Percentiles rank a stretch among this genome's conserved stretches.
These are phyloP conservation scores for Yponomeuta sedellus DNA, from an alignment of 2,888 invertebrate species.

Conservation along the genomic window DNA sequence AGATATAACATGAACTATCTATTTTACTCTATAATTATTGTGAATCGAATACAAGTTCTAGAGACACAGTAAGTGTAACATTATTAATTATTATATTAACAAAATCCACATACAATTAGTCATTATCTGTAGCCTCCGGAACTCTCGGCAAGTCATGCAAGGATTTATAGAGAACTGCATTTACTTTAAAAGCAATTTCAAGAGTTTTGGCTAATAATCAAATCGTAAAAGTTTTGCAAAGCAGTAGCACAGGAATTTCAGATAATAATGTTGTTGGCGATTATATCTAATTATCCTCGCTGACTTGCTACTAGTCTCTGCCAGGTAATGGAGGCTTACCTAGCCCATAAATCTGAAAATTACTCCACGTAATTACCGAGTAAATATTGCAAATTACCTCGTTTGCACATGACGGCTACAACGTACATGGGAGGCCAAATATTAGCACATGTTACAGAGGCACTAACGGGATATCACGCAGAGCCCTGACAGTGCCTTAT, in stretches of 20 bases:
- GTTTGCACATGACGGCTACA: constrained; percentile 26
- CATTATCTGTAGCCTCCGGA: no score
- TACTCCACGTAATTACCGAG: constrained; percentile 39
- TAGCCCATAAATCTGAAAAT: constrained; percentile 47
- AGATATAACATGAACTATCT: no score
- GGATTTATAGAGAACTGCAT: no score
- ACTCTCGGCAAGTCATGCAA: no score
- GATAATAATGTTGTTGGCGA: not conserved
- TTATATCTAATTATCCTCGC: constrained; percentile 5
- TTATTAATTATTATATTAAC: no score
- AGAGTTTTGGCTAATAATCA: no score
- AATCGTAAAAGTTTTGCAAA: no score
- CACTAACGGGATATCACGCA: constrained; percentile 46
- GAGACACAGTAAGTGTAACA: no score
- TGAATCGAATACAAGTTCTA: no score
- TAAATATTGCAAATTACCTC: constrained; percentile 43
- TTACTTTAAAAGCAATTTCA: no score
- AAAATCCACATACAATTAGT: no score
- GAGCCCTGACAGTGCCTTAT: constrained; percentile 34
- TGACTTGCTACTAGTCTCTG: constrained; percentile 29
- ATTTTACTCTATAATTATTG: no score
- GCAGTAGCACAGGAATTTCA: not conserved
- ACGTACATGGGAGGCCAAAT: constrained; percentile 32
- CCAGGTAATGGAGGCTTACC: constrained; percentile 36
- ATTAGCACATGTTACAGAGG: constrained; percentile 38